These are phyloP conservation scores for Orthosia cruda DNA, from an alignment of 2,888 invertebrate genomes.

Conservation along the genomic window DNA sequence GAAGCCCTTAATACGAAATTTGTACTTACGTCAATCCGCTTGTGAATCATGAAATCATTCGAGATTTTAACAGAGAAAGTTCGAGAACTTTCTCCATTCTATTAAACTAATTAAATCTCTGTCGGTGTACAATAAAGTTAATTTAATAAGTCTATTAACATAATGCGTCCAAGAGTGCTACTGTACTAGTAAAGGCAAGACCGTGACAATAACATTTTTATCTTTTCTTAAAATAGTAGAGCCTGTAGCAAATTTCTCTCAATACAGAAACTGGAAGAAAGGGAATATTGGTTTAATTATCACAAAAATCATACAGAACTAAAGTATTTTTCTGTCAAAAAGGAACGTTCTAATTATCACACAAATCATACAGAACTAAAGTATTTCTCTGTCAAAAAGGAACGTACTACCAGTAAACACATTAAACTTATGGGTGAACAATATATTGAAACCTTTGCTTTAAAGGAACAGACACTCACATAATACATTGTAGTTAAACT, in stretches of 20 bases:
- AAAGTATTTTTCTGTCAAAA: no score
- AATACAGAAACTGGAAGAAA: no score
- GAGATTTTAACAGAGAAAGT: conserved; percentile 50
- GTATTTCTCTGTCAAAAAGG: no score
- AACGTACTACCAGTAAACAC: no score
- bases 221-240: neutral
- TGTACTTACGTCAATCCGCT: conserved; percentile 18
- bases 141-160: conserved; percentile 27
- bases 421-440: neutral
- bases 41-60: conserved; percentile 46
- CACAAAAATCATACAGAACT: neutral
- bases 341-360: neutral
- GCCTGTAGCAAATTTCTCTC: neutral
- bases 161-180: conserved; percentile 4
- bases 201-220: conserved; percentile 26
- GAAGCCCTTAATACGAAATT: conserved; percentile 49
- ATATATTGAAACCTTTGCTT: neutral
- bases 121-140: conserved; percentile 5
- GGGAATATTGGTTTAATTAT: neutral
- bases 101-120: conserved; percentile 37
- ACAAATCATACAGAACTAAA: neutral
- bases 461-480: neutral
- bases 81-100: conserved; percentile 52
- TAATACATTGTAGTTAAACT: neutral
- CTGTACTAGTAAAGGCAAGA: conserved; percentile 3